phyloP scores from a whole-genome alignment of 2,888 invertebrate genomes.

The Anodontia alba region DNA sequence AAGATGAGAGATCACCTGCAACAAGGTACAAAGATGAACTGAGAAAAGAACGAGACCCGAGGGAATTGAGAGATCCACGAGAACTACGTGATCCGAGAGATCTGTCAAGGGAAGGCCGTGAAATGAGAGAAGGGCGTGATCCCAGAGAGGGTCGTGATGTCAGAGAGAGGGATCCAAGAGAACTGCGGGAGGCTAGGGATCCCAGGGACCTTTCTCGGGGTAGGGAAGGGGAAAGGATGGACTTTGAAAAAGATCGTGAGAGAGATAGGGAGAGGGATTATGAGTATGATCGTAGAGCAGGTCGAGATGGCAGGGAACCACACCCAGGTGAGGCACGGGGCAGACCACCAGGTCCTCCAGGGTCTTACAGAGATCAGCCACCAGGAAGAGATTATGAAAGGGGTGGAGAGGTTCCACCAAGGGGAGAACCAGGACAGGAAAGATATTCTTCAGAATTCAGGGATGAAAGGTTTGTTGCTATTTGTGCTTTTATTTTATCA shows the following conservation, averaged over 20 bases:
- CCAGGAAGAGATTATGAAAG: constrained; percentile 56
- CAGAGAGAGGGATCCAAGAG: constrained; percentile 35
- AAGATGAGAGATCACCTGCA: constrained; percentile 33
- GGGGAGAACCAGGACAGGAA: constrained; percentile 32
- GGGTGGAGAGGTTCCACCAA: constrained; percentile 26
- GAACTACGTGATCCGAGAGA: constrained; percentile 29
- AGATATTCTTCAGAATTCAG: neutral
- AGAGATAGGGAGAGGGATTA: constrained; percentile 21
- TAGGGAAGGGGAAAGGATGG: constrained; percentile 13
- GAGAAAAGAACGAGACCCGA: constrained; percentile 18
- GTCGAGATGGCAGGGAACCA: constrained; percentile 5
- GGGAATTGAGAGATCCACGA: constrained; percentile 33
- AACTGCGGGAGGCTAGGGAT: constrained; percentile 30
- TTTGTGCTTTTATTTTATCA: too few species aligned
- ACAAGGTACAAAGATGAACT: constrained; percentile 2
- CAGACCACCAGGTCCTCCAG: constrained; percentile 12
- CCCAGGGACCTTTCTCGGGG: constrained; percentile 22
- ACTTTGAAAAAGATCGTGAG: constrained; percentile 27
- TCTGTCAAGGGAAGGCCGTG: constrained; percentile 36
- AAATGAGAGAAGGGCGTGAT: constrained; percentile 41
- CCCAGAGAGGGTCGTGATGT: constrained; percentile 28
- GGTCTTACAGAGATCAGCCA: constrained; percentile 33
- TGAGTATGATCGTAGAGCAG: constrained; percentile 1
- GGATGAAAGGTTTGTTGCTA: constrained; percentile 6
- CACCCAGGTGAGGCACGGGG: neutral